Evolutionary conservation across 2,888 invertebrate genomes (phyloP), one percentile per base, ranked within the genome.

Genomic region (Subacronicta megacephala): DNA sequence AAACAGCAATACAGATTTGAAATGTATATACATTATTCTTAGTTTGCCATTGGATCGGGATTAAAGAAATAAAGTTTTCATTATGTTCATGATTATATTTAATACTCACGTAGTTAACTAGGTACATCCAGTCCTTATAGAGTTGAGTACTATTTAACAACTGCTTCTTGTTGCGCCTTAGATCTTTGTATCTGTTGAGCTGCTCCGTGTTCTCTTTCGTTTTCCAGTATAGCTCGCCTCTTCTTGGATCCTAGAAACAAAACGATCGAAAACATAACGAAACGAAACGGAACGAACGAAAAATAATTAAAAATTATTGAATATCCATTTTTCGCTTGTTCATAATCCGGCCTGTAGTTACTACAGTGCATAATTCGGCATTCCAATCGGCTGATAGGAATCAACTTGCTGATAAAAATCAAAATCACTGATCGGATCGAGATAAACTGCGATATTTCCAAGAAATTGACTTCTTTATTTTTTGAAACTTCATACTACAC

Each of bases 241-340:
- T 81, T 58, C 94, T 76, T 0, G 94, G 93, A 38, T 94, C 94
- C 93, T 94, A 46, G 4, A 59, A 72, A n/a, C n/a, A n/a, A n/a
- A n/a, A n/a, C n/a, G n/a, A n/a, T n/a, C n/a, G n/a, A n/a, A n/a
- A n/a, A n/a, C n/a, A n/a, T n/a, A n/a, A n/a, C n/a, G n/a, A n/a
- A n/a, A n/a, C n/a, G n/a, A n/a, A n/a, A n/a, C n/a, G n/a, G n/a
- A n/a, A n/a, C n/a, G n/a, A n/a, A n/a, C n/a, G n/a, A n/a, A n/a
- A n/a, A n/a, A n/a, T n/a, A n/a, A n/a, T n/a, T n/a, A n/a, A n/a
- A n/a, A n/a, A n/a, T n/a, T n/a, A n/a, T n/a, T n/a, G n/a, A n/a
- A n/a, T n/a, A n/a, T n/a, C n/a, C n/a, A n/a, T n/a, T n/a, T n/a
- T n/a, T n/a, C n/a, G n/a, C n/a, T 2, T 12, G 12, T 12, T 29